Evolutionary conservation across 2,113 vertebrate genomes (phyloP), one percentile per base, ranked within the genome.

Genomic region (Istiophorus platypterus): DNA sequence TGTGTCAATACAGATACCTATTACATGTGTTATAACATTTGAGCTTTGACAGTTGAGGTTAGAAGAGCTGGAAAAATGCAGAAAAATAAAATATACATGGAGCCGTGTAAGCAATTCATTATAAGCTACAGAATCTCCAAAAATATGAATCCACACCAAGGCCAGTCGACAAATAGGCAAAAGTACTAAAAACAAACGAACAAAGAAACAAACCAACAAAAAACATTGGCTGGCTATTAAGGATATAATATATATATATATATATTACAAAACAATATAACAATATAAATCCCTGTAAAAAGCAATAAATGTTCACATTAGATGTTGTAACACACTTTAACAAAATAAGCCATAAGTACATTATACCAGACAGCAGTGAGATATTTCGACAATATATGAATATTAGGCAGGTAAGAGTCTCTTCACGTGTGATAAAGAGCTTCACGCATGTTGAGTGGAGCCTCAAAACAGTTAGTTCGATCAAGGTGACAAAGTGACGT

Each of bases 251-350:
- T 93, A 78, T 76, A 72, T 83, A 77, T 74, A 78, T 56, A 88
- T 82, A 92, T 90, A 91, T 91, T 89, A 93, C 89, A 94, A 94
- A 94, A 94, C 91, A 92, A 94, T 88, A 92, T 80, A 93, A 94
- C 91, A 90, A 93, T 93, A 95, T 82, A 94, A 94, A 94, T 92
- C 90, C 91, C 93, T 91, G 90, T 92, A 93, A 89, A 93, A 94
- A 95, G 92, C 91, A 94, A 94, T 91, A 91, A 92, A 94, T 89
- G 91, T 95, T 94, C 94, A 95, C 94, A 95, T 94, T 93, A 91
- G 88, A 92, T 94, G 90, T 92, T 86, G 76, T 85, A 93, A 93
- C 91, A 94, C 86, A 93, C 76, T 91, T 87, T 59, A 89, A 91
- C 71, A 91, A 93, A 93, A 90, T 81, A 91, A 91, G 91, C 85